A percentile compares a stretch with the other conserved stretches of the same genome.
Evolutionary conservation across 92 coral and sea anemone species (phyloP).

Genomic region (Heteractis magnifica): DNA sequence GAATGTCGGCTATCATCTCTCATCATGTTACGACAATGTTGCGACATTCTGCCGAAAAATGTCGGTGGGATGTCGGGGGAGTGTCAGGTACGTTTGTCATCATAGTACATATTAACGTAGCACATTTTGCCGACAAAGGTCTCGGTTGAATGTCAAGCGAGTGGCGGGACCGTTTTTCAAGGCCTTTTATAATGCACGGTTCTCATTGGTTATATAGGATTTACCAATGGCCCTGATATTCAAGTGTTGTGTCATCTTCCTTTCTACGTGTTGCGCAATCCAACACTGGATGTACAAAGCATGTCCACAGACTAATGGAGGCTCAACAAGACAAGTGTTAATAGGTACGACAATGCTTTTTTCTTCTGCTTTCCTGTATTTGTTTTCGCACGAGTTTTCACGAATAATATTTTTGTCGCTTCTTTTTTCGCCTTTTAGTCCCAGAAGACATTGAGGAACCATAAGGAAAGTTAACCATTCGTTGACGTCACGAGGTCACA

Average conservation of each 20-base stretch:
- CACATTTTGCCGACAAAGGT: neutral
- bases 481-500: neutral
- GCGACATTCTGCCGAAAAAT: too few species aligned
- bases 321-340: neutral
- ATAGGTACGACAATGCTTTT: neutral
- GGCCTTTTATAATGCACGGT: neutral
- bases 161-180: neutral
- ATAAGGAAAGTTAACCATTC: neutral
- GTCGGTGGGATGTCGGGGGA: too few species aligned
- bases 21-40: too few species aligned
- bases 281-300: conserved; percentile 64
- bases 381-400: neutral
- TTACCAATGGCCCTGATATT: conserved; percentile 60
- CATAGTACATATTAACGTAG: too few species aligned
- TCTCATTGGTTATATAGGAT: conserved; percentile 46
- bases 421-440: neutral
- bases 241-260: conserved; percentile 74
- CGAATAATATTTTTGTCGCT: neutral
- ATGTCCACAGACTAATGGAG: neutral
- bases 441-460: neutral
- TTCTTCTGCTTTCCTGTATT: neutral
- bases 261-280: conserved; percentile 56
- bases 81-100: too few species aligned
- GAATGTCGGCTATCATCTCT: too few species aligned
- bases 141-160: neutral